Conservation (phyloP, 2,113 vertebrate genomes). For the Mungos mungo region DNA sequence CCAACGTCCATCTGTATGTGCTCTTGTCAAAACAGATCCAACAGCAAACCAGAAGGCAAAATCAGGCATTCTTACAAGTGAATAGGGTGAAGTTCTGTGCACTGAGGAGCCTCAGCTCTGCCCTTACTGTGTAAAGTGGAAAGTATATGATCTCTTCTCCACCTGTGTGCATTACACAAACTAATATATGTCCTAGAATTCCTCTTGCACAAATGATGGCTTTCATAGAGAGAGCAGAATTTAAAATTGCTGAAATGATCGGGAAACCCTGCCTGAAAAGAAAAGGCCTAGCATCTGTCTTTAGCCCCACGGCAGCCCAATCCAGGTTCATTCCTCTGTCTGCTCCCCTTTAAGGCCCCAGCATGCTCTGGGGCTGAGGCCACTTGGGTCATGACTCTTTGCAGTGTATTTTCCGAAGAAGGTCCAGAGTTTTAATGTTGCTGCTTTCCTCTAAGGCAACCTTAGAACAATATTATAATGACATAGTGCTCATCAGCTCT, state of each 20-base stretch:
- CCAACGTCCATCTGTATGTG: background rate
- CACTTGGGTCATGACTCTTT: background rate
- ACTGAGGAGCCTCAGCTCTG: background rate
- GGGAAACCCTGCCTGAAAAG: background rate
- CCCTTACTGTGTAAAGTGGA: background rate
- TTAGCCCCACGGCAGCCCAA: background rate
- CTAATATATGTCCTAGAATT: background rate
- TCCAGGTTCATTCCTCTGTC: background rate
- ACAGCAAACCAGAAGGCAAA: background rate
- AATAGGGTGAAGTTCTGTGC: background rate
- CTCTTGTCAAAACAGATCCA: background rate
- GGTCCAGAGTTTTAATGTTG: background rate
- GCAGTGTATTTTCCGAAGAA: background rate
- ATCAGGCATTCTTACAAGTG: background rate
- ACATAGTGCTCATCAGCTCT: background rate
- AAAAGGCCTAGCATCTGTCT: background rate
- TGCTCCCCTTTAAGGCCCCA: background rate
- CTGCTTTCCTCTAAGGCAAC: background rate
- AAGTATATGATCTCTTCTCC: background rate
- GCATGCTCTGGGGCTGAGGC: background rate
- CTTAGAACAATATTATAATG: constrained; percentile 23
- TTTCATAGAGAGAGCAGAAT: background rate
- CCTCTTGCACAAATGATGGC: background rate
- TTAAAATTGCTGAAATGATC: background rate
- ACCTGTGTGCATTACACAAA: background rate